Base-by-base conservation (phyloP, 2,113 vertebrate genomes). In the Labrus mixtus region DNA sequence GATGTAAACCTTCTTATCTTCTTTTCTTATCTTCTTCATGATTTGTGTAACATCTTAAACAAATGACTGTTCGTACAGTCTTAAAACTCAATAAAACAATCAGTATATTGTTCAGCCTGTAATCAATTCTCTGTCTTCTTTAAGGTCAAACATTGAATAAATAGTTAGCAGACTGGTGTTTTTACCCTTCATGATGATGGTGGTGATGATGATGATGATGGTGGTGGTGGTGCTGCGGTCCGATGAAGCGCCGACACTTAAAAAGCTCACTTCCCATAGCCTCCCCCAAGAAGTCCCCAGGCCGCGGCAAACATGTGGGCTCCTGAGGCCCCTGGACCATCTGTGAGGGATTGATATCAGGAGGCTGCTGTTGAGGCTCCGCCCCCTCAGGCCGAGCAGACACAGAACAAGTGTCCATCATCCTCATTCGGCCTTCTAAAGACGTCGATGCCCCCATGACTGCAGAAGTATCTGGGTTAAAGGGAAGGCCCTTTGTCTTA, bases 211-310 rank as follows among this genome's bases (percentile, higher is more conserved):
- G 97, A 3, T 99, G 97, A 2, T 97, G 98, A 36, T 97, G 97
- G 0, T 97, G 98, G 17, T 98, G 98, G 33, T 98, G 97, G 64
- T 98, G 97, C 80, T 98, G 98, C 0, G 97, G 97, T 10, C 96
- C 97, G 29, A 99, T 98, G 90, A 99, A 99, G 45, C 97, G 95
- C 0, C 96, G 94, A 80, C 98, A 99, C 94, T 97, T 99, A 84
- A 99, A 99, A 23, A 99, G 92, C 58, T 99, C 98, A 23, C 94
- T 97, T 45, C 97, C 95, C 88, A 99, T 98, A 37, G 96, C 95
- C 74, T 99, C 98, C 19, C 97, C 96, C 11, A 99, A 95, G 86
- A 99, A 99, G 90, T 98, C 97, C 23, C 95, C 95, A 0, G 96
- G 95, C 10, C 96, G 94, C 2, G 97, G 93, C 37, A 98, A 93